phyloP scores from a whole-genome alignment of 1,140 invertebrate genomes.

The Venustaconcha ellipsiformis region DNA sequence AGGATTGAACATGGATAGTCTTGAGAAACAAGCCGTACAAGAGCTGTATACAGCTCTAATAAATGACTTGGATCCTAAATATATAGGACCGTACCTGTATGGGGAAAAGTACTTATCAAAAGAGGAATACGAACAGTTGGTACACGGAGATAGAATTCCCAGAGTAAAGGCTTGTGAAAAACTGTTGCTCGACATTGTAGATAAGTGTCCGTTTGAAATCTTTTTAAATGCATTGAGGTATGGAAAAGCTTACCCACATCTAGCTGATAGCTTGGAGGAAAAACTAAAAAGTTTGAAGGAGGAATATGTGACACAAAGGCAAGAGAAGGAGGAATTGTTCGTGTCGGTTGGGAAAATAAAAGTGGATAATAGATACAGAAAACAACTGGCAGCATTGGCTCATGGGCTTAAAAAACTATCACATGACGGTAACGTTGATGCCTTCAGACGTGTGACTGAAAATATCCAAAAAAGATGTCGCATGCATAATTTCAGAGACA shows the following conservation, averaged over 20 bases:
- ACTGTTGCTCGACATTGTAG: too few relatives aligned
- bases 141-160: too few relatives aligned
- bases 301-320: not conserved
- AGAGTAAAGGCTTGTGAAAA: too few relatives aligned
- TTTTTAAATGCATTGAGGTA: slow-evolving; percentile 7
- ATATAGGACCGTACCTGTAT: too few relatives aligned
- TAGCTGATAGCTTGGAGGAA: slow-evolving; percentile 11
- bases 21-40: too few relatives aligned
- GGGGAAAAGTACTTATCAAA: too few relatives aligned
- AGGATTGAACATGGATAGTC: too few relatives aligned
- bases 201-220: slow-evolving; percentile 13
- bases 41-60: too few relatives aligned
- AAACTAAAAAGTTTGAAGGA: not conserved
- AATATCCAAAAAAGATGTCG: slow-evolving; percentile 6
- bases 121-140: too few relatives aligned
- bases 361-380: slow-evolving; percentile 3
- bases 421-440: slow-evolving; percentile 7
- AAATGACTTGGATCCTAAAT: too few relatives aligned
- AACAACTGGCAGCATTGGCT: slow-evolving; percentile 3
- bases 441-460: not conserved
- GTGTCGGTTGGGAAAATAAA: slow-evolving; percentile 14
- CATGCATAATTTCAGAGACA: not conserved
- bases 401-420: slow-evolving; percentile 12
- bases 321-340: slow-evolving; percentile 1
- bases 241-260: not conserved